Base-by-base conservation (phyloP, 1,140 invertebrate genomes). In the Drosophila watanabei region DNA sequence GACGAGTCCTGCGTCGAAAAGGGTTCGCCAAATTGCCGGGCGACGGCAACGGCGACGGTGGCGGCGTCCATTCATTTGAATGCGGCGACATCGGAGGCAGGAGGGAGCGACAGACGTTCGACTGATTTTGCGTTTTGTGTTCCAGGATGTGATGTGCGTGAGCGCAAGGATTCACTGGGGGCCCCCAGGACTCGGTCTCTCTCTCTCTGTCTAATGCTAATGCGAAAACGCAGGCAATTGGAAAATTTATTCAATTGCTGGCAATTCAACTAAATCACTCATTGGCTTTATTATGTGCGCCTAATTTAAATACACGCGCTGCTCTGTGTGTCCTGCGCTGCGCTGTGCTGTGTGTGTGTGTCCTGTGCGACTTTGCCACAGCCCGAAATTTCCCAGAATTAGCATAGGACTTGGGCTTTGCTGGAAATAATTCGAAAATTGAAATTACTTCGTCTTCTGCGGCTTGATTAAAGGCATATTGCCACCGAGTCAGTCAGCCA, bases 381-480 rank as follows among this genome's bases (percentile, higher is more conserved):
- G 30, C 39, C 39, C 30, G 49, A 62, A 61, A 64, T 28, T 64
- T 51, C 48, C 24, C 43, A 16, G 16, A 49, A 75, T 76, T 75
- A 66, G 51, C 75, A 77, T 78, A 43, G 46, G 20, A 24, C 39
- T 46, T 62, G 24, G 48, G 65, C 75, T 77, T 79, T 85, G 68
- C 56, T 90, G 85, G 79, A 89, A 90, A 90, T 90, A 89, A 89
- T 89, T 89, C 88, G 79, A 82, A 90, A 89, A 85, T 90, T 77
- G 77, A 76, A 85, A 89, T 90, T 80, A 89, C 86, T 90, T 76
- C 69, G 70, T 73, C 70, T 72, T 76, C 78, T 58, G 75, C 59
- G 82, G 69, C 82, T 86, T 89, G 86, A 89, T 89, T 89, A 90
- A 85, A 89, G 86, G 95, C 99, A 99, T 98, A 99, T 99, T 94